Evolutionary conservation across 1,140 invertebrate species (phyloP).

Genomic region (Chionoecetes opilio): DNA sequence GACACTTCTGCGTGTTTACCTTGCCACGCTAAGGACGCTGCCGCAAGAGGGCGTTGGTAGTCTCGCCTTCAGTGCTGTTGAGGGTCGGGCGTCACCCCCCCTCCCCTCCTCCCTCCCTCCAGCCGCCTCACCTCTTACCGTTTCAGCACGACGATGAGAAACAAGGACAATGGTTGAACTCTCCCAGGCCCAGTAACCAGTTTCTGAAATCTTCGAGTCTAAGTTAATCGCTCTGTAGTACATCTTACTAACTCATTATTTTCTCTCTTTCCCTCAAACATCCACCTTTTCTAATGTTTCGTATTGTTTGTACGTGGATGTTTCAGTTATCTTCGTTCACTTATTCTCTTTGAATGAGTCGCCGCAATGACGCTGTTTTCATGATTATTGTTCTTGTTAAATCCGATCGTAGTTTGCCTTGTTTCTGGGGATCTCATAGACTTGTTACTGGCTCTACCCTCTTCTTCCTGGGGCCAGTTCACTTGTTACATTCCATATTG

Average conservation of each 20-base stretch:
- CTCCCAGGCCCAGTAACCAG: constrained; percentile 56
- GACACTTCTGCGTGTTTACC: not conserved
- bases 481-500: constrained; percentile 79
- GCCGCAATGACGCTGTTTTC: not conserved
- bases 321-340: not conserved
- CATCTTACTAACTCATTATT: not conserved
- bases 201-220: constrained; percentile 50
- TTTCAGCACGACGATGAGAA: constrained; percentile 77
- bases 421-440: constrained; percentile 58
- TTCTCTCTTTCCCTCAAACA: not conserved
- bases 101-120: constrained; percentile 50
- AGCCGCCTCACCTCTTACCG: constrained; percentile 60
- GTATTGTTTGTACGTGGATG: constrained; percentile 3
- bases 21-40: not conserved
- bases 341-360: not conserved
- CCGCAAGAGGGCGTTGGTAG: not conserved
- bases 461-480: constrained; percentile 77
- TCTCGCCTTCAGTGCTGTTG: not conserved
- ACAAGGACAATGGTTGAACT: constrained; percentile 77
- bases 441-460: constrained; percentile 54
- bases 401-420: not conserved
- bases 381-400: constrained; percentile 28
- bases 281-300: not conserved
- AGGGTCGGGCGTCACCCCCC: constrained; percentile 8
- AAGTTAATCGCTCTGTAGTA: not conserved